These are phyloP conservation scores for Homalodisca vitripennis DNA, from an alignment of 1,140 invertebrate genomes.

Conservation along the genomic window DNA sequence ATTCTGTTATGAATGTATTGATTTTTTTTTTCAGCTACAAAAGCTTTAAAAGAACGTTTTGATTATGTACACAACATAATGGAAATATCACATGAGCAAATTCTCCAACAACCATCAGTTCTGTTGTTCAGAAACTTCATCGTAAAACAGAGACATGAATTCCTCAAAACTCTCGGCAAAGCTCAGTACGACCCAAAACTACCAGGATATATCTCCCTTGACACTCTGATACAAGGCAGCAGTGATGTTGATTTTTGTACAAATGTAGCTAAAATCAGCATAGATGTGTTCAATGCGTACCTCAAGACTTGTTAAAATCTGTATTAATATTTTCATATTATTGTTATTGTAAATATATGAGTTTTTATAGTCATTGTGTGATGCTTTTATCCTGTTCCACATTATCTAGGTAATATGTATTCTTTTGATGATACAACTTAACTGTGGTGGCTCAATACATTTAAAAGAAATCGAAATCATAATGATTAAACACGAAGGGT, in stretches of 20 bases:
- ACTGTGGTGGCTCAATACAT: too few species aligned
- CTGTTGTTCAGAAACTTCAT: slow-evolving; percentile 63
- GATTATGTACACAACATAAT: slow-evolving; percentile 79
- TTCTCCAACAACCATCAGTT: slow-evolving; percentile 63
- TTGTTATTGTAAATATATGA: too few species aligned
- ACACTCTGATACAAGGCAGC: slow-evolving; percentile 59
- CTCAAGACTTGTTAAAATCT: slow-evolving; percentile 70
- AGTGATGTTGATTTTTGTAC: slow-evolving; percentile 78
- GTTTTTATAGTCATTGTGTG: too few species aligned
- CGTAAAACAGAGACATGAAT: slow-evolving; percentile 69
- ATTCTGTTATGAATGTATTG: too few species aligned
- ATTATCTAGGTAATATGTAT: too few species aligned
- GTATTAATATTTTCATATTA: too few species aligned
- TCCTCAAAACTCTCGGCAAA: slow-evolving; percentile 68
- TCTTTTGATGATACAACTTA: too few species aligned
- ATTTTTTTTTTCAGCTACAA: slow-evolving; percentile 64
- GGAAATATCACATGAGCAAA: slow-evolving; percentile 68
- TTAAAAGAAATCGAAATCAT: too few species aligned
- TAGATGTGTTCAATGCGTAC: slow-evolving; percentile 77
- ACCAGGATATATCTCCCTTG: slow-evolving; percentile 76
- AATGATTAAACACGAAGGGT: too few species aligned
- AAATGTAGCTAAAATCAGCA: slow-evolving; percentile 72
- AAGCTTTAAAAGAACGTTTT: slow-evolving; percentile 64
- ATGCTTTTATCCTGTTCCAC: too few species aligned
- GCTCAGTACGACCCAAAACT: slow-evolving; percentile 82